These are phyloP conservation scores for Lamproptera curius DNA, from an alignment of 2,888 invertebrate genomes.

Conservation along the genomic window DNA sequence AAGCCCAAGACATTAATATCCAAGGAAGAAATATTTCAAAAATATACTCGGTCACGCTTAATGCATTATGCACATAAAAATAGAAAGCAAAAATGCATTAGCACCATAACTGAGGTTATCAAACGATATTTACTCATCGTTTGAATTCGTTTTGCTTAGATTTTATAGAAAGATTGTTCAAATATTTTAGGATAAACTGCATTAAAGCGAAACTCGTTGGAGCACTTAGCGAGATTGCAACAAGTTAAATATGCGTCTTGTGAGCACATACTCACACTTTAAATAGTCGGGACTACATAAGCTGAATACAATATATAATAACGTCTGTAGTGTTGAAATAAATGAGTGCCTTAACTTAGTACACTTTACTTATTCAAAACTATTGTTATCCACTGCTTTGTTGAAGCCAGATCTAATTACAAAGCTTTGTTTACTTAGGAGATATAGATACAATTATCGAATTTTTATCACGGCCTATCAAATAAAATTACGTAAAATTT, in stretches of 20 bases:
- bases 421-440: neutral
- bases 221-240: constrained; percentile 38
- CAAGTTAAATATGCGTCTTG: neutral
- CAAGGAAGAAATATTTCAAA: no score
- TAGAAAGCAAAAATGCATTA: neutral
- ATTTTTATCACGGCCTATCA: no score
- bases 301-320: neutral
- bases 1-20: no score
- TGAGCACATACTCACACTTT: neutral
- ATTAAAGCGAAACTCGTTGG: constrained; percentile 9
- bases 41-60: no score
- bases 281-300: neutral
- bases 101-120: constrained; percentile 1
- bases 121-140: neutral
- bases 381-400: neutral
- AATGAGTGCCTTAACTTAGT: neutral
- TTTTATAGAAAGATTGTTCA: neutral
- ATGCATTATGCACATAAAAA: neutral
- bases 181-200: neutral
- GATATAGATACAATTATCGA: no score
- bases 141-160: neutral
- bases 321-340: neutral
- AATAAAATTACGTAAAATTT: no score
- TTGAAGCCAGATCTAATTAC: neutral
- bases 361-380: neutral